Evolutionary conservation across 2,888 invertebrate genomes (phyloP).

Genomic region (Thecocarcelia acutangulata): DNA sequence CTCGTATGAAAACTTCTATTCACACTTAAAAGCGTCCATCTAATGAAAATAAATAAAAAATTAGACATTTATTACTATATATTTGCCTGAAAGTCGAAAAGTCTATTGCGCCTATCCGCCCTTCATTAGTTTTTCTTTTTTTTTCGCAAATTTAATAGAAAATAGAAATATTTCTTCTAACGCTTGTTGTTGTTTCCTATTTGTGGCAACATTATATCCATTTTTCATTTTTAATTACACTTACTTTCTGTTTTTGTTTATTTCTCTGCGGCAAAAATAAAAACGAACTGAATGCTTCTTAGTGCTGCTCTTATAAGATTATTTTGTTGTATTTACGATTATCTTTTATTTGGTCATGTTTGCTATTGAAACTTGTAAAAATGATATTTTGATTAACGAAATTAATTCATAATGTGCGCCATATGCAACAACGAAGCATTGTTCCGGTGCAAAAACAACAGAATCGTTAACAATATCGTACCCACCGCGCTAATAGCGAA

Average conservation of each 20-base stretch:
- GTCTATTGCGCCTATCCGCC: neutral
- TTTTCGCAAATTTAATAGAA: neutral
- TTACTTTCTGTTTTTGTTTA: constrained; percentile 7
- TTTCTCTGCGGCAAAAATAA: neutral
- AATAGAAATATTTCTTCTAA: constrained; percentile 17
- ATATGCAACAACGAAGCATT: constrained; percentile 71
- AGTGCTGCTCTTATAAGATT: constrained; percentile 13
- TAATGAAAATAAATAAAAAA: too few species aligned
- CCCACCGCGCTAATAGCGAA: neutral
- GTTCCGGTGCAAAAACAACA: constrained; percentile 12
- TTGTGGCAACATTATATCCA: constrained; percentile 31
- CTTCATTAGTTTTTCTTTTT: neutral
- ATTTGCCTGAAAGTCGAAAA: constrained; percentile 18
- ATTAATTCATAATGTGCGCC: constrained; percentile 78
- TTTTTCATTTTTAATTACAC: constrained; percentile 61
- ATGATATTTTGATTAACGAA: constrained; percentile 76
- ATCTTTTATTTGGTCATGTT: constrained; percentile 32
- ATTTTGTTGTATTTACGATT: constrained; percentile 20
- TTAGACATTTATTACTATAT: too few species aligned
- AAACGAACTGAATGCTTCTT: constrained; percentile 17
- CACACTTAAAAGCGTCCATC: too few species aligned
- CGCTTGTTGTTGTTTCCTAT: constrained; percentile 7
- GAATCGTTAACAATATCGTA: constrained; percentile 34
- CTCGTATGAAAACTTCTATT: too few species aligned
- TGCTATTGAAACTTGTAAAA: constrained; percentile 54